Evolutionary conservation across 2,888 invertebrate species (phyloP).

Genomic region (Macrophya alboannulata): DNA sequence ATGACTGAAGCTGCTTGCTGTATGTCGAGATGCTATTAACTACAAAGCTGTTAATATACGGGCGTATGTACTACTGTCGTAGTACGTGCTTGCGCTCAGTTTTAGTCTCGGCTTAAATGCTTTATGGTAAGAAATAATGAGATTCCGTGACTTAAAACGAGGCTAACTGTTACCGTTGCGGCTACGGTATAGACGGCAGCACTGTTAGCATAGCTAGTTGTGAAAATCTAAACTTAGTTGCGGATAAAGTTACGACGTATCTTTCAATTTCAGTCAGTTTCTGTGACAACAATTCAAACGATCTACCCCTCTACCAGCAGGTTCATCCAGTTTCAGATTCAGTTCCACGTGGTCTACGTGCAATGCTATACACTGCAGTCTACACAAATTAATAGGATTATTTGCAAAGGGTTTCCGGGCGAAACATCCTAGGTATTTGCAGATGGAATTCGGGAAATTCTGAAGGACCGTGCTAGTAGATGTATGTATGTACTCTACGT

Average conservation of each 20-base stretch:
- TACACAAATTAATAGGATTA: constrained; percentile 38
- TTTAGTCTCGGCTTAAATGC: constrained; percentile 33
- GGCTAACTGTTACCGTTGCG: constrained; percentile 31
- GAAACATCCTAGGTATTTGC: constrained; percentile 26
- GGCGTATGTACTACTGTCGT: constrained; percentile 4
- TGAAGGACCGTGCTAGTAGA: background rate
- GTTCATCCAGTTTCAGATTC: background rate
- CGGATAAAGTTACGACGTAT: background rate
- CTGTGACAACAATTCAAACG: background rate
- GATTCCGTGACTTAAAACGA: constrained; percentile 44
- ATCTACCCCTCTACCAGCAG: background rate
- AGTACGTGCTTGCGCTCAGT: constrained; percentile 8
- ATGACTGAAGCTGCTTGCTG: background rate
- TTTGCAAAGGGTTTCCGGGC: constrained; percentile 4
- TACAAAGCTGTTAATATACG: constrained; percentile 22
- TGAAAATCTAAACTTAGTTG: constrained; percentile 7
- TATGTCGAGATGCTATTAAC: constrained; percentile 39
- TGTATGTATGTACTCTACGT: background rate
- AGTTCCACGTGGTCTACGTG: background rate
- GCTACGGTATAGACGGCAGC: background rate
- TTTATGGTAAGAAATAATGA: constrained; percentile 41
- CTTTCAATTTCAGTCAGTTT: constrained; percentile 26
- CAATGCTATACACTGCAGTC: background rate
- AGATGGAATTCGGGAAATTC: constrained; percentile 31
- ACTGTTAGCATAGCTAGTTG: constrained; percentile 7